Base-by-base conservation (phyloP, 30 jellyfish, hydroid and myxozoan genomes). In the Aurelia coerulea region DNA sequence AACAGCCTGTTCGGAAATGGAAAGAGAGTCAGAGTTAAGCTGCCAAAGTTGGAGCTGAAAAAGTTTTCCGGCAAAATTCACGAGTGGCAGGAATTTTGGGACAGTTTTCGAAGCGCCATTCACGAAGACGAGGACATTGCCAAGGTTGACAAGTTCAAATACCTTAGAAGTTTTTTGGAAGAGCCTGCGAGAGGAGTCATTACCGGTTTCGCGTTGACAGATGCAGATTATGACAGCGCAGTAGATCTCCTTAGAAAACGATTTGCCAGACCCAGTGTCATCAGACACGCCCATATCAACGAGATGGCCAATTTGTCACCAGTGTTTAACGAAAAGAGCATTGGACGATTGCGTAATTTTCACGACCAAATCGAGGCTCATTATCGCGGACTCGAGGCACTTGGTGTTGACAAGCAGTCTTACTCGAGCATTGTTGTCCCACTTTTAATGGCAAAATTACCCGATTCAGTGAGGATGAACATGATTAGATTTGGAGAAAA, bases 141-240 rank as follows among this genome's bases (percentile, higher is more conserved):
- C 66, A 73, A 73, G 68, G 83, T 73, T 19, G 83, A 73, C 18
- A 68, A 68, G 37, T 68, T 68, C 56, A 68, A 68, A 68, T 68
- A 68, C 78, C 37, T 68, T 33, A 33, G 83, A 42, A 19, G 83
- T 51, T 73, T 12, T 54, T 50, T 73, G 65, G 83, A 73, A 73
- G 83, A 73, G 83, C 70, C 83, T 10, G 83, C 83, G 35, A 42
- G 68, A 50, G 34, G 83, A n/a, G 83, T 73, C 35, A 51, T 73
- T 23, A 73, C 83, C 37, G 83, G 83, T 19, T 73, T 73, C 62
- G 83, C 83, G 11, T 49, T 73, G 34, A 34, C 83, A 7, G 83
- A 73, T 19, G 83, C 83, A 12, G 62, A 73, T 49, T 73, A 73
- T 42, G 83, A 73, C 34, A 42, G 14, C 18, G 83, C 83, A 39